Evolutionary conservation across 2,797 vertebrate species (phyloP), one percentile per base, ranked within the genome.

Genomic region (Pampus argenteus): DNA sequence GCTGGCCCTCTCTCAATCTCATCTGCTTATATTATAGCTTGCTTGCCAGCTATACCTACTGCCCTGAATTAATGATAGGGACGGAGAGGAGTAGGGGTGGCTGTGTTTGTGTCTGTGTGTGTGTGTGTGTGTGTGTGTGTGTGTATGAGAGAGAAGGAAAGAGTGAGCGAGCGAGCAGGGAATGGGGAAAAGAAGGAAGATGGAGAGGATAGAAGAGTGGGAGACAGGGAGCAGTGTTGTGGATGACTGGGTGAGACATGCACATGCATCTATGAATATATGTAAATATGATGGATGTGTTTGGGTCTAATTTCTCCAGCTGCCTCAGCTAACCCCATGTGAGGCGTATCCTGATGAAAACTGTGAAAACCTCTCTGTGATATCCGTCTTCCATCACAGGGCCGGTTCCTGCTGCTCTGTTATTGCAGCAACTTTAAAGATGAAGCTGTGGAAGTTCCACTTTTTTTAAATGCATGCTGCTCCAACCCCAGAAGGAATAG

Each of bases 21-120:
- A 90, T 93, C 91, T 90, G 87, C 89, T 91, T 91, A 90, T 76
- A 93, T 92, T 89, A 90, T 51, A 65, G 86, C 81, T 71, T 52
- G 66, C 78, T 78, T 73, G 84, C 86, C 85, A 75, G 83, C 80
- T 78, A 74, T 85, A 86, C 83, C 74, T 83, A 85, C 82, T 77
- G 87, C 82, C 74, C 79, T 73, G 90, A 86, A 89, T 91, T 89
- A 90, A 92, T 90, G 87, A 85, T 57, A 45, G 77, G 47, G 52
- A 69, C 9, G 1, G 45, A 65, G 58, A 69, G 57, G 34, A 71
- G 48, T 22, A 15, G 13, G 44, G 9, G 25, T 26, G 25, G 58
- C 25, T 68, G 8, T 67, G 73, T 62, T 44, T 54, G 34, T 79
- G 34, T 59, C 31, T 51, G 47, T 54, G 56, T 22, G 38, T 50